Base-by-base conservation (phyloP, 2,113 vertebrate genomes). In the Apistogramma diplotaenia region DNA sequence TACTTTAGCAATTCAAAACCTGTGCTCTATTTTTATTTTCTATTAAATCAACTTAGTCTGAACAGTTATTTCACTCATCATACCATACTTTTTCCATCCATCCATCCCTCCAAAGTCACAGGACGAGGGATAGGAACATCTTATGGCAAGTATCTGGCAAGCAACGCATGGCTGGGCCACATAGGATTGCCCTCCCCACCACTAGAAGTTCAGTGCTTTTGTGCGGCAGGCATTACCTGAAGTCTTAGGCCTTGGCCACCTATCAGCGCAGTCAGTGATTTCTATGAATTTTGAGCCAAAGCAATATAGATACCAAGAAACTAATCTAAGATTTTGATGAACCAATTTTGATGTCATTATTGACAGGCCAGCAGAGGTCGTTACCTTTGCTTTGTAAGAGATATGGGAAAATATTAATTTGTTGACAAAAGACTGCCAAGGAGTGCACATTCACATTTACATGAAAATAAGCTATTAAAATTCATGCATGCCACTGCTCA, bases 381-480 rank as follows among this genome's bases (percentile, higher is more conserved):
- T 89, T 88, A 85, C 78, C 49, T 85, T 54, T 77, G 75, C 72
- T 83, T 85, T 73, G 59, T 83, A 60, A 7, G 62, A 49, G 74
- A 46, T 73, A 82, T 80, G 74, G 74, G 23, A 43, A 90, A 89
- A 89, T 84, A 90, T 84, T 83, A 86, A 89, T 88, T 78, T 83
- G 89, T 86, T 89, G 84, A 89, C 89, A 89, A 87, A 88, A 71
- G 75, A 81, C 74, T 81, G 88, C 87, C 87, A 76, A 81, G 87
- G 86, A 84, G 82, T 74, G 76, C 65, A 80, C 89, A 88, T 86
- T 78, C 71, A 81, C 78, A 93, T 94, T 92, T 89, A 85, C 91
- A 93, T 92, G 87, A 92, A 91, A 92, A 94, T 89, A 76, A 74
- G 82, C 81, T 79, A 90, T 94, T 94, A 86, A 93, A 90, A 92